These are phyloP conservation scores for Anthopleura sola DNA, from an alignment of 64 coral and sea anemone genomes.

Conservation along the genomic window DNA sequence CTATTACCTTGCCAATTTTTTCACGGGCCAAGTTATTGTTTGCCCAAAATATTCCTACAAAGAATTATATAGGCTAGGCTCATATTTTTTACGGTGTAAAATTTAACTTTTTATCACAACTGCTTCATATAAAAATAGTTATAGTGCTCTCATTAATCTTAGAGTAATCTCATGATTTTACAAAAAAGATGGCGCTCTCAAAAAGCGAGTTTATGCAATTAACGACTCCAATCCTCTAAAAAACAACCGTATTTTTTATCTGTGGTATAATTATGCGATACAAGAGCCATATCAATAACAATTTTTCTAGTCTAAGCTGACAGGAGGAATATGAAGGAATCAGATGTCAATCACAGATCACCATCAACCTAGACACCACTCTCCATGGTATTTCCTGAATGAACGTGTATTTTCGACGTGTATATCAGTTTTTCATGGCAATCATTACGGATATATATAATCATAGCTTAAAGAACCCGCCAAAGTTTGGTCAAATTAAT, in stretches of 20 bases:
- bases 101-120: too few species aligned
- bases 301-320: neutral
- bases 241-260: neutral
- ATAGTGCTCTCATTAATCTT: too few species aligned
- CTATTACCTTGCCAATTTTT: too few species aligned
- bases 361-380: neutral
- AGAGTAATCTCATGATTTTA: too few species aligned
- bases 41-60: too few species aligned
- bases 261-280: neutral
- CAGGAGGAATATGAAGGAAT: neutral
- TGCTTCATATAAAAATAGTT: too few species aligned
- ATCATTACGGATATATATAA: neutral
- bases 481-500: neutral
- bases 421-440: neutral
- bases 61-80: too few species aligned
- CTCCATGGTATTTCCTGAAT: neutral
- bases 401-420: neutral
- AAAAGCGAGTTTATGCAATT: neutral
- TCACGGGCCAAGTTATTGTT: too few species aligned
- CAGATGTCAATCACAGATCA: neutral
- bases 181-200: too few species aligned
- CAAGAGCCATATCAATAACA: neutral
- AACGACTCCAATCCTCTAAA: neutral
- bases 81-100: too few species aligned
- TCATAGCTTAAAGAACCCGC: neutral